phyloP scores from a whole-genome alignment of 2,113 vertebrate genomes.

The Sisor rabdophorus region DNA sequence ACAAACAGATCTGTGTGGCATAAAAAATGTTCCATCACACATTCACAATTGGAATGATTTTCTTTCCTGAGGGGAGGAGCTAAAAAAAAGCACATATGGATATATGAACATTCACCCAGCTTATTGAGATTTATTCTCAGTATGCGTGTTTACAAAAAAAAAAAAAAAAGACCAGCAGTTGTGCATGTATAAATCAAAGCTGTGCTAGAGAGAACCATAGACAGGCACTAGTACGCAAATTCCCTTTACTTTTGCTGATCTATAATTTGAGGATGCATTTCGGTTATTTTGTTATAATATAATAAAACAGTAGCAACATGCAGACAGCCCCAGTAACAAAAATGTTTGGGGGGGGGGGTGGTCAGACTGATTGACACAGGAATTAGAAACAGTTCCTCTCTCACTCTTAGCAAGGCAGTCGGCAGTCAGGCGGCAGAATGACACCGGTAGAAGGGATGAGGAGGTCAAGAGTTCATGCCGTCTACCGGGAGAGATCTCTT shows the following conservation, averaged over 20 bases:
- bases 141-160: conserved; percentile 16
- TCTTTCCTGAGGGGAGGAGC: neutral
- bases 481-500: conserved; percentile 41
- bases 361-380: neutral
- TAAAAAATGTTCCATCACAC: conserved; percentile 6
- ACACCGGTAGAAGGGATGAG: conserved; percentile 32
- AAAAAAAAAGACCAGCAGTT: conserved; percentile 2
- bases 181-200: conserved; percentile 12
- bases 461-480: conserved; percentile 47
- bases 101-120: conserved; percentile 24
- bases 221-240: neutral
- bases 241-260: neutral
- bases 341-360: neutral
- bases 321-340: neutral
- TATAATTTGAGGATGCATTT: neutral
- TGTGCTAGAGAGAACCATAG: neutral
- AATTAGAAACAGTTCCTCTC: neutral
- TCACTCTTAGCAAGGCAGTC: conserved; percentile 3
- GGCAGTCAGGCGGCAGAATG: conserved; percentile 23
- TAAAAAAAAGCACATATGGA: conserved; percentile 18
- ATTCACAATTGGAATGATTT: neutral
- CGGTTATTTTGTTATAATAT: too few species aligned
- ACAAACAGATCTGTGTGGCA: neutral
- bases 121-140: conserved; percentile 26
- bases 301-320: neutral